Evolutionary conservation across 2,113 vertebrate species (phyloP).

Genomic region (Campylorhamphus procurvoides): DNA sequence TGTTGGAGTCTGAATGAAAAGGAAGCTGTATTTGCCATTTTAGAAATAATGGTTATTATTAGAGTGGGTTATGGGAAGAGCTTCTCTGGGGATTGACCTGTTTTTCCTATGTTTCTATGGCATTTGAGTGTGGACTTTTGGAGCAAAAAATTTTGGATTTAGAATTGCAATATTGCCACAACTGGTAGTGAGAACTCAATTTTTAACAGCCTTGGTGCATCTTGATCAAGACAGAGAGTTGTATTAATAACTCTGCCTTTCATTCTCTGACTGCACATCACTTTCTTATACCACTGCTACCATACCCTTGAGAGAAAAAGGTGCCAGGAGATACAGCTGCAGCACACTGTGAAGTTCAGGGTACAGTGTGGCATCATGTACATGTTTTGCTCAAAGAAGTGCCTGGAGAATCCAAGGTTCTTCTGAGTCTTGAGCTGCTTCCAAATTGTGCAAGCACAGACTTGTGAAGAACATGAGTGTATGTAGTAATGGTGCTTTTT

Average conservation of each 20-base stretch:
- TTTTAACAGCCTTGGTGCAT: not conserved
- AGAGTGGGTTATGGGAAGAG: not conserved
- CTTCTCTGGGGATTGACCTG: not conserved
- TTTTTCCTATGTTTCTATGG: not conserved
- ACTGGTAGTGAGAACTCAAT: not conserved
- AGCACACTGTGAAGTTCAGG: not conserved
- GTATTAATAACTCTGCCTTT: not conserved
- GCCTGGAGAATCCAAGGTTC: not conserved
- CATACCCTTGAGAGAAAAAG: not conserved
- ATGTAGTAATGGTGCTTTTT: not conserved
- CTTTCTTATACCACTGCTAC: not conserved
- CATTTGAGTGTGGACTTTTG: not conserved
- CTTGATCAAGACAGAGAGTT: not conserved
- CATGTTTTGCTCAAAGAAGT: accelerated
- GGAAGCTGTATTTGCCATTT: not conserved
- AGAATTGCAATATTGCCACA: not conserved
- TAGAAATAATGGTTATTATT: not conserved
- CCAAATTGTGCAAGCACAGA: not conserved
- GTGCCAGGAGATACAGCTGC: not conserved
- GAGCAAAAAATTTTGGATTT: not conserved
- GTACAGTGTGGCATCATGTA: not conserved
- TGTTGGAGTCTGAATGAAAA: not conserved
- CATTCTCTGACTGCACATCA: not conserved
- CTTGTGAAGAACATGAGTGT: not conserved
- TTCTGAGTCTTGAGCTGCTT: not conserved